Base-by-base conservation (phyloP, 2,888 invertebrate species). In the Kuschelorhynchus macadamiae region DNA sequence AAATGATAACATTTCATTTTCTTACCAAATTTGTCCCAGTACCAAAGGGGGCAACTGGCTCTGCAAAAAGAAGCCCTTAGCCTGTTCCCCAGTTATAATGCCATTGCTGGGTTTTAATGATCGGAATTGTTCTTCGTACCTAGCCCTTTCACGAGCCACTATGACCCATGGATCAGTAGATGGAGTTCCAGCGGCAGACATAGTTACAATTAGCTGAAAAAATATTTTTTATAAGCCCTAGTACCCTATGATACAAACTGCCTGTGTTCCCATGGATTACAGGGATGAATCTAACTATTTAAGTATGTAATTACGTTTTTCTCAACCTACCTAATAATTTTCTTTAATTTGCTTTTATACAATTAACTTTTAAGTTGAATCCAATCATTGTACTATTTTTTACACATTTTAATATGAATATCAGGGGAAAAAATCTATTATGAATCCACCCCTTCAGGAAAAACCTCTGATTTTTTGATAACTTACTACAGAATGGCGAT, bases 11-110 rank as follows among this genome's bases (percentile, higher is more conserved):
- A 14, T 49, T 3, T 49, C 18, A 18, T 52, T 20, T 16, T 33
- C 82, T 84, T 88, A 94, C 98, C 99, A 99, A 83, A 99, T 97
- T 82, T 97, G 94, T 2, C 97, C 98, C 42, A 99, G 87, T 56
- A 96, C 86, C 1, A 90, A 87, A 0, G 97, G 95, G 4, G 97
- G 94, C 71, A 99, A 86, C 79, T 96, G 96, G 0, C 97, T 96
- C 85, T 91, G 85, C 70, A 98, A 85, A 80, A 99, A 91, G 81
- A 98, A 96, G 53, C 93, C 91, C 84, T 97, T 95, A 0, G 97
- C 98, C 80, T 96, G 96, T 62, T 92, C 94, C 0, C 96, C 98
- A 14, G 95, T 95, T 11, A 98, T 90, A 77, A 92, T 89, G 1
- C 97, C 97, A 82, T 91, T 92, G 33, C 90, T 86, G 0, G 97